Conservation (phyloP, 2,113 vertebrate genomes). For the Odobenus rosmarus region DNA sequence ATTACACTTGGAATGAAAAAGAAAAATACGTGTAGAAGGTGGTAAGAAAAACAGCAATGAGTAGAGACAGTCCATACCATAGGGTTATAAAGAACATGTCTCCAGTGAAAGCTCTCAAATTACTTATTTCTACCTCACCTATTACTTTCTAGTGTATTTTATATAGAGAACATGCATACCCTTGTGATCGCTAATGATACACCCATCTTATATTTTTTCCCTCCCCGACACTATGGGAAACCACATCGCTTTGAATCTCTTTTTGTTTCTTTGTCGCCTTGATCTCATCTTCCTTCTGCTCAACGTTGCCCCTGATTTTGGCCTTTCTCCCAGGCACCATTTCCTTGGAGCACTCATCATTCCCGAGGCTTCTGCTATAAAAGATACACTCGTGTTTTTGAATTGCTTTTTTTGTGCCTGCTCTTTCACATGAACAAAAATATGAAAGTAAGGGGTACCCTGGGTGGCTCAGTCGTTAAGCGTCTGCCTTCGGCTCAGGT, state of each 20-base stretch:
- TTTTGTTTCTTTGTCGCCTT: not conserved
- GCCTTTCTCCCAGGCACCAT: not conserved
- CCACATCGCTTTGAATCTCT: not conserved
- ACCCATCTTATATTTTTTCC: not conserved
- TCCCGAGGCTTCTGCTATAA: not conserved
- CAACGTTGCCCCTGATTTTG: not conserved
- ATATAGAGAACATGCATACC: not conserved
- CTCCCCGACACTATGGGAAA: not conserved
- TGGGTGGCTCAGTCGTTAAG: no score
- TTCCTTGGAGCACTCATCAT: not conserved
- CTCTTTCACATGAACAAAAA: not conserved
- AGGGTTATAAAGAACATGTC: not conserved
- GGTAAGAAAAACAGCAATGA: not conserved
- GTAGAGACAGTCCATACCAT: not conserved
- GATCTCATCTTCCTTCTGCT: slow-evolving; percentile 52
- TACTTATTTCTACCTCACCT: not conserved
- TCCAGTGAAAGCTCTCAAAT: not conserved
- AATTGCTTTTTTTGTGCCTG: slow-evolving; percentile 5
- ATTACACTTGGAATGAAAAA: not conserved
- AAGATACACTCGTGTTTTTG: not conserved
- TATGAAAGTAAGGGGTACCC: not conserved
- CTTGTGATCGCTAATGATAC: not conserved
- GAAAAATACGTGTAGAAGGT: not conserved
- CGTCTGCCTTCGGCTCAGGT: no score
- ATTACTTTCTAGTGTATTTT: not conserved